These are phyloP conservation scores for Trichosurus vulpecula DNA, from an alignment of 2,797 vertebrate species.

Conservation along the genomic window DNA sequence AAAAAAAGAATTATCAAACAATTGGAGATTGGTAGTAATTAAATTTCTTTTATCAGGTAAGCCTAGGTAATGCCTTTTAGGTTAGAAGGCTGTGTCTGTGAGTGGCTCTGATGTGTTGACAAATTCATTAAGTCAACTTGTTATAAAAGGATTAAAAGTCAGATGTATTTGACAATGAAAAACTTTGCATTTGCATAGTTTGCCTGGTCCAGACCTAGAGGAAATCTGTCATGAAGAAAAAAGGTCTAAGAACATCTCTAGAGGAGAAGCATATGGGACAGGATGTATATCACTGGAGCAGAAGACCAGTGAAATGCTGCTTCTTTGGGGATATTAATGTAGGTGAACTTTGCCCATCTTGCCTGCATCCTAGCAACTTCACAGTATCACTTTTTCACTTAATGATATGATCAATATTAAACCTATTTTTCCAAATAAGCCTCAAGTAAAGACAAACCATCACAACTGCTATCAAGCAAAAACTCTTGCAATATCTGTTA, in stretches of 20 bases:
- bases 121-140: conserved; percentile 8
- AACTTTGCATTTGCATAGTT: conserved; percentile 40
- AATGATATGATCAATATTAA: conserved; percentile 45
- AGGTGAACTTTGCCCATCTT: not conserved
- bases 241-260: not conserved
- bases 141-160: conserved; percentile 18
- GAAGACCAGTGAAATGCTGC: not conserved
- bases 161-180: conserved; percentile 15
- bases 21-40: conserved; percentile 28
- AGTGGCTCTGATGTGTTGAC: conserved; percentile 15
- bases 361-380: not conserved
- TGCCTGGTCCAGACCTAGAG: conserved; percentile 1
- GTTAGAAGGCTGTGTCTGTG: not conserved
- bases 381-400: conserved; percentile 26
- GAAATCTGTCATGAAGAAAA: conserved; percentile 24
- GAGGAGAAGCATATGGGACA: not conserved
- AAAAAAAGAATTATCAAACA: no score
- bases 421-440: conserved; percentile 23
- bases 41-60: not conserved
- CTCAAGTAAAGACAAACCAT: conserved; percentile 26
- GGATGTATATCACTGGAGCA: not conserved
- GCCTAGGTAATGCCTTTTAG: not conserved
- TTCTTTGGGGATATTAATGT: not conserved
- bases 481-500: not conserved
- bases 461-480: conserved; percentile 4